A percentile compares a stretch with the other conserved stretches of the same genome.
These are phyloP conservation scores for Eulemur rufifrons DNA, from an alignment of 2,113 vertebrate species.

Conservation along the genomic window DNA sequence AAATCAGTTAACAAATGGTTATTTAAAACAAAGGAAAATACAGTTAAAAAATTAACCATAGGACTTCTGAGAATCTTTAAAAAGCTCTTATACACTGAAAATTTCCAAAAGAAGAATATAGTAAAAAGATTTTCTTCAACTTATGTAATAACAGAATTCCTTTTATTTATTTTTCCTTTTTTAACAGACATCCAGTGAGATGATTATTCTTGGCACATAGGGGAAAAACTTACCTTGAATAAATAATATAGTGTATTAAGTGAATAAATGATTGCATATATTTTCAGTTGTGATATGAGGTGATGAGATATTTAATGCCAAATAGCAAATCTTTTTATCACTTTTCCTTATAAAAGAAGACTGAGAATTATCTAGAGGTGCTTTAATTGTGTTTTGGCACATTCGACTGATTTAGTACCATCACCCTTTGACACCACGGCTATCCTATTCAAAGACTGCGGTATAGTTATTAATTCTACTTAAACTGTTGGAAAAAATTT, in stretches of 20 bases:
- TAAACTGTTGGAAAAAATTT: not conserved
- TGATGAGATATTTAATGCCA: not conserved
- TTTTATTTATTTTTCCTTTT: slow-evolving; percentile 16
- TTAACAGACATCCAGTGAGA: not conserved
- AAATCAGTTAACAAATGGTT: not conserved
- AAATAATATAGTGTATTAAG: not conserved
- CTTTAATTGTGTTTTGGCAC: not conserved
- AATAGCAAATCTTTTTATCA: not conserved
- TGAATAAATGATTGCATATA: not conserved
- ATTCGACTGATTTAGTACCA: not conserved
- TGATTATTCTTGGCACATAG: not conserved
- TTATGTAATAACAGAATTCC: not conserved
- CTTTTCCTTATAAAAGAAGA: slow-evolving; percentile 26
- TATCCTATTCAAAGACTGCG: not conserved
- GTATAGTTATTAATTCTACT: not conserved
- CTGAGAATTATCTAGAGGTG: not conserved
- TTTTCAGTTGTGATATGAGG: not conserved
- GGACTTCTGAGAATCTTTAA: not conserved
- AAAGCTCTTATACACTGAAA: not conserved
- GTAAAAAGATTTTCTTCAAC: not conserved
- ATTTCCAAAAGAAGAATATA: not conserved
- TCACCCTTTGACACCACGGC: slow-evolving; percentile 13
- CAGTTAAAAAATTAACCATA: not conserved
- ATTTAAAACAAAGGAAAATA: slow-evolving; percentile 12
- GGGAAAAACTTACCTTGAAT: not conserved